Base-by-base conservation (phyloP, 2,113 vertebrate genomes). In the Neoarius graeffei region DNA sequence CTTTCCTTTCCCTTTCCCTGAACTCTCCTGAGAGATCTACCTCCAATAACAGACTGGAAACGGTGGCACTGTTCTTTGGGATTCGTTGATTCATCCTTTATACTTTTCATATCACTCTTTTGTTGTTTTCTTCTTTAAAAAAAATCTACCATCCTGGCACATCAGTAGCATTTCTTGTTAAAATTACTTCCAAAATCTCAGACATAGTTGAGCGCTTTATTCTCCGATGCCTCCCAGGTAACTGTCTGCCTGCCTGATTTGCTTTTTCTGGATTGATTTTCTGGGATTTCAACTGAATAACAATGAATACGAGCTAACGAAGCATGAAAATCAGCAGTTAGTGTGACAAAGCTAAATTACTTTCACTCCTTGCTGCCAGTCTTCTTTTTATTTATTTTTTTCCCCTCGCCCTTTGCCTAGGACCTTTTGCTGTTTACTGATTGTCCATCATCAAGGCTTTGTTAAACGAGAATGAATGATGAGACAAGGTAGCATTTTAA, bases 11-110 rank as follows among this genome's bases (percentile, higher is more conserved):
- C 64, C n/a, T 56, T 69, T 54, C 66, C 27, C 9, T 85, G 7
- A 71, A 74, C 50, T 86, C 85, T 69, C 50, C 14, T 35, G 20
- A 57, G 81, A 84, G 52, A 79, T 80, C 73, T 85, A 84, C 87
- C 71, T 88, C 87, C n/a, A 67, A 20, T 42, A 25, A 11, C 80
- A 82, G 52, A 77, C 57, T 74, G 6, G 15, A 84, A 69, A 77
- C n/a, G 27, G 50, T 60, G 62, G 25, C 74, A 88, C 62, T 83
- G 69, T 64, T 71, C 56, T 84, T 52, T 14, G 23, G 56, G 73
- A 64, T 54, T 54, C 52, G 27, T 42, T 42, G 62, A 10, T 50
- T 54, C 23, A 52, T 80, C 9, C 11, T 50, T 56, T 19, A 52
- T n/a, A 23, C 60, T 14, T 30, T 54, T 71, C 81, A 30, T 42